Evolutionary conservation across 2,797 vertebrate genomes (phyloP), one percentile per base, ranked within the genome.

Genomic region (Pipistrellus pygmaeus): DNA sequence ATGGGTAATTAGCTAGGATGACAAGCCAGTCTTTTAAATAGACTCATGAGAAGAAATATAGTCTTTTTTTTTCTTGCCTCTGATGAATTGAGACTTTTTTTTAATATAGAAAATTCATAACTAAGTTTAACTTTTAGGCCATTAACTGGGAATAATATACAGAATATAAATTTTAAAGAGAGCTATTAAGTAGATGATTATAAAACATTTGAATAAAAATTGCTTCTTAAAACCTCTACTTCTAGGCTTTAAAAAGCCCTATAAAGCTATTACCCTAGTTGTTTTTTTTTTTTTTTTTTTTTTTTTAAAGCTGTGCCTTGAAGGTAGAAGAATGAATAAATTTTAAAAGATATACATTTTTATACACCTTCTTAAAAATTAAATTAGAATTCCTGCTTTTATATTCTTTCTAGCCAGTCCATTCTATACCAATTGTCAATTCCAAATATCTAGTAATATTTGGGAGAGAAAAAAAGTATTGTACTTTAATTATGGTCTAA

Each of bases 131-230:
- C 38, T 64, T 41, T 53, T 32, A 84, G 51, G 27, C 30, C 25
- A 60, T 80, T 80, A 88, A 72, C 20, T 93, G 41, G 90, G 64
- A 91, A 80, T 81, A 73, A 87, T 57, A 68, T 78, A 62, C 27
- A 85, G 72, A 68, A 46, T 17, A 57, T 68, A 71, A 84, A 41
- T 15, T 69, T 72, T 64, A 25, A 85, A 80, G 13, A 86, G 46
- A 4, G 5, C 21, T 21, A 53, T 87, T 93, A 87, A 68, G 38
- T 72, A 69, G 83, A 75, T 90, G 17, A 46, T 62, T 48, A 78
- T 75, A 27, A 73, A 46, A 75, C 44, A 51, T 86, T 68, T 64
- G 38, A 84, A 77, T 76, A 75, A 82, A 82, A 82, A 72, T 72
- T 30, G 18, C 32, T 68, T 77, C n/a, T 51, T 51, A 55, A 85